phyloP scores from a whole-genome alignment of 2,888 invertebrate genomes.

The Polyommatus icarus region DNA sequence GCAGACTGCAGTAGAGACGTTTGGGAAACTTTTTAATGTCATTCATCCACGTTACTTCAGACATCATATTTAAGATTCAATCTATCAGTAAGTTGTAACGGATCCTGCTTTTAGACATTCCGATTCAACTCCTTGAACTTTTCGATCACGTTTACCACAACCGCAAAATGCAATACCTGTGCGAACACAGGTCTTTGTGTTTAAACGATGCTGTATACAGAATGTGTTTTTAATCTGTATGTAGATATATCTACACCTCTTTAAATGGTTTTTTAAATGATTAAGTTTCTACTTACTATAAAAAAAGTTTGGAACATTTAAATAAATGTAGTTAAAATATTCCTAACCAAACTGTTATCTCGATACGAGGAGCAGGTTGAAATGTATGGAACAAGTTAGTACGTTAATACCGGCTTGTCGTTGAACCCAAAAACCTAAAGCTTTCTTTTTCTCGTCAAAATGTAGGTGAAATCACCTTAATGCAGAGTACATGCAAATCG shows the following conservation, averaged over 20 bases:
- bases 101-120: not conserved
- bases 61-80: not conserved
- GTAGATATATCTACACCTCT: too few relatives aligned
- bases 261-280: too few relatives aligned
- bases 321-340: too few relatives aligned
- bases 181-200: not conserved
- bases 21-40: not conserved
- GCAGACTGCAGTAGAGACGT: not conserved
- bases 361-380: not conserved
- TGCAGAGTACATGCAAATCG: constrained; percentile 40
- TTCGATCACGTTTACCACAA: constrained; percentile 53
- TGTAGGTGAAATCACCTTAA: constrained; percentile 28
- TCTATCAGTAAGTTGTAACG: not conserved
- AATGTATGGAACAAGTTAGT: not conserved
- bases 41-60: not conserved
- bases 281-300: too few relatives aligned
- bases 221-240: too few relatives aligned
- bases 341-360: not conserved
- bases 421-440: constrained; percentile 12
- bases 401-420: not conserved
- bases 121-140: constrained; percentile 37
- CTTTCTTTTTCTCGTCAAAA: constrained; percentile 12
- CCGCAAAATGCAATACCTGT: constrained; percentile 10
- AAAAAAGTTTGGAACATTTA: too few relatives aligned
- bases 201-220: not conserved